These are phyloP conservation scores for Heliconius erato DNA, from an alignment of 2,888 invertebrate species.

Conservation along the genomic window DNA sequence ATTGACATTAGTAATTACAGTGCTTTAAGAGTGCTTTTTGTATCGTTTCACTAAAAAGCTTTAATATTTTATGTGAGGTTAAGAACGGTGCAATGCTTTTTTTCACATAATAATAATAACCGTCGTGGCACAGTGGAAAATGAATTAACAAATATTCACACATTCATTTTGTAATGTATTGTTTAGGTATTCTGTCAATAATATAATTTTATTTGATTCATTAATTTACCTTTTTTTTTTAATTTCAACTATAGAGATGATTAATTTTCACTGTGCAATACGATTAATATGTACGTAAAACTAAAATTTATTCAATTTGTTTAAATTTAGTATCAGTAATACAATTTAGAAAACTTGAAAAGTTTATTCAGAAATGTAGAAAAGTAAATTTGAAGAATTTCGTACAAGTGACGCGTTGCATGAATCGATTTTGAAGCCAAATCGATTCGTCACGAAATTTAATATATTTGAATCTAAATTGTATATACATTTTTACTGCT, in stretches of 20 bases:
- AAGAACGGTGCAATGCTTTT: background rate
- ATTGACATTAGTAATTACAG: background rate
- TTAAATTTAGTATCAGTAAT: background rate
- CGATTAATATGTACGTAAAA: background rate
- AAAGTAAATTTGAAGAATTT: background rate
- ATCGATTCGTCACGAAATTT: background rate
- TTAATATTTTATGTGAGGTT: slow-evolving; percentile 19
- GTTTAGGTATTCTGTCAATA: background rate
- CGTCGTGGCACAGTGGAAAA: background rate
- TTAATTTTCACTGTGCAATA: background rate
- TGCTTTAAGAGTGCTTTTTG: slow-evolving; percentile 19
- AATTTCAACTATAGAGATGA: background rate
- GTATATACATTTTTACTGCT: background rate
- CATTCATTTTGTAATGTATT: background rate
- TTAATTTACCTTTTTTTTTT: background rate
- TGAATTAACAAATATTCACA: background rate
- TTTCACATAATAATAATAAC: background rate
- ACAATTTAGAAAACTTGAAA: background rate
- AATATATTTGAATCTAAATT: background rate
- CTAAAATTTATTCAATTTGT: background rate
- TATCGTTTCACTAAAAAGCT: slow-evolving; percentile 23
- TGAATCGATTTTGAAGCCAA: background rate
- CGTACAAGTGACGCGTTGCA: background rate
- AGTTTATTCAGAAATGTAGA: background rate
- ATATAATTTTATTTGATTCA: background rate